Percentiles rank a stretch among this genome's conserved stretches.
phyloP scores from a whole-genome alignment of 2,888 invertebrate genomes.

The Protodeltote pygarga region DNA sequence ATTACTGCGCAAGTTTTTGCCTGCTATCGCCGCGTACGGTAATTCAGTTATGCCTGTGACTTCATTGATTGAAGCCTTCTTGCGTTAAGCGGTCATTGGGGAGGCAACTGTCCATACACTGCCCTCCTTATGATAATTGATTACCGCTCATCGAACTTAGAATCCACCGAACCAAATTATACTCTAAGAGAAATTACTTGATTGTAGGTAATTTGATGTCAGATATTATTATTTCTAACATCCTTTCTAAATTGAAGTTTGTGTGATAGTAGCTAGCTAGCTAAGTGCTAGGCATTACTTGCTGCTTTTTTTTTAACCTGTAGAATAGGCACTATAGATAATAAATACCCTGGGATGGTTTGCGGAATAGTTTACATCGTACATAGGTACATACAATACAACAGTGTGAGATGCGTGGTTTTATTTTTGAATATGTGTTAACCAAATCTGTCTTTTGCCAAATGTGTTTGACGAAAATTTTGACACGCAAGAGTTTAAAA shows the following conservation, averaged over 20 bases:
- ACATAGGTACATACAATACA: too few species aligned
- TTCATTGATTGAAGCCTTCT: slow-evolving; percentile 56
- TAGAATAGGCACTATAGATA: too few species aligned
- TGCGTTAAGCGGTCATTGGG: slow-evolving; percentile 46
- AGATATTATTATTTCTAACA: background rate
- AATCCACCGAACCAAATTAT: slow-evolving; percentile 17
- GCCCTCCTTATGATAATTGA: slow-evolving; percentile 37
- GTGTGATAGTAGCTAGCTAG: background rate
- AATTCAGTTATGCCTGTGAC: slow-evolving; percentile 60
- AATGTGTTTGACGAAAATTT: too few species aligned
- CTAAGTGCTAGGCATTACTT: too few species aligned
- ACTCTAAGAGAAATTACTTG: slow-evolving; percentile 16
- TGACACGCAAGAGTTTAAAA: too few species aligned
- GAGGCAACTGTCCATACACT: slow-evolving; percentile 37
- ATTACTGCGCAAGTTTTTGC: slow-evolving; percentile 56
- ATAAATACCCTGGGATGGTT: too few species aligned
- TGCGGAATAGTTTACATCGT: too few species aligned
- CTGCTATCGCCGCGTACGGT: slow-evolving; percentile 48
- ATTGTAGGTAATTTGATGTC: slow-evolving; percentile 13
- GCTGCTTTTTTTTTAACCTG: too few species aligned
- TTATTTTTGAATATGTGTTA: too few species aligned
- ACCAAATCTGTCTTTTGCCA: too few species aligned
- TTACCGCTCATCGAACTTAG: slow-evolving; percentile 16
- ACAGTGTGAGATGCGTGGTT: too few species aligned
- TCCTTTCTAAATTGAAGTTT: background rate